phyloP scores from a whole-genome alignment of 2,113 vertebrate genomes.

The Merops nubicus region DNA sequence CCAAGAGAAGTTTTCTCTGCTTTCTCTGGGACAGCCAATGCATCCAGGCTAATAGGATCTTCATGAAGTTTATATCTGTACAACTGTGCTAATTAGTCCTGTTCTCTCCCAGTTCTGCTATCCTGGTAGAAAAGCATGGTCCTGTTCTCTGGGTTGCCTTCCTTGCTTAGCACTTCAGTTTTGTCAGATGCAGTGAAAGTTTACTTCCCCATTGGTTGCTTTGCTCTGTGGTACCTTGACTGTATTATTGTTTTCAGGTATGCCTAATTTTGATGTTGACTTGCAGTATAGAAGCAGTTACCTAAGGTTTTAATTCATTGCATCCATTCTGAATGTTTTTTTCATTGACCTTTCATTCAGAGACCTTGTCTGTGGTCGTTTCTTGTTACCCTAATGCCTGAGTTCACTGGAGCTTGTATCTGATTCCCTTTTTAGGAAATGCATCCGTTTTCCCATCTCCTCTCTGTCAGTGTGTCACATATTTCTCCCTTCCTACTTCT shows the following conservation, averaged over 20 bases:
- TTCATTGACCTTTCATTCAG: no score
- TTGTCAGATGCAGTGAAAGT: background rate
- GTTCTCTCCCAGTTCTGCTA: background rate
- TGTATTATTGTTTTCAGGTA: background rate
- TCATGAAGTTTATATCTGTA: background rate
- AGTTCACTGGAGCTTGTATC: background rate
- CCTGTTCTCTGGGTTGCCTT: background rate
- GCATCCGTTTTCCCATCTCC: background rate
- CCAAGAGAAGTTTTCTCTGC: background rate
- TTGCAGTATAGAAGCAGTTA: background rate
- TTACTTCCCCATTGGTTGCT: background rate
- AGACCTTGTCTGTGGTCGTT: background rate
- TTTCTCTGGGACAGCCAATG: background rate
- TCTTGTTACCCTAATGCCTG: background rate
- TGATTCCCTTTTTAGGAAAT: background rate
- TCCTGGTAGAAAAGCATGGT: background rate
- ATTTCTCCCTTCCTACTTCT: background rate
- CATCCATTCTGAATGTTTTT: background rate
- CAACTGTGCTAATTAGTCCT: background rate
- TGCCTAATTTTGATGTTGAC: background rate
- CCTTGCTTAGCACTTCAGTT: background rate
- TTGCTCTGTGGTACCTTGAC: background rate
- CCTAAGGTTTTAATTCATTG: background rate
- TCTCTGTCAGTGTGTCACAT: background rate
- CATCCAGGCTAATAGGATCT: background rate